Evolutionary conservation across 2,797 vertebrate genomes (phyloP), one percentile per base, ranked within the genome.

Genomic region (Galaxias olidus): DNA sequence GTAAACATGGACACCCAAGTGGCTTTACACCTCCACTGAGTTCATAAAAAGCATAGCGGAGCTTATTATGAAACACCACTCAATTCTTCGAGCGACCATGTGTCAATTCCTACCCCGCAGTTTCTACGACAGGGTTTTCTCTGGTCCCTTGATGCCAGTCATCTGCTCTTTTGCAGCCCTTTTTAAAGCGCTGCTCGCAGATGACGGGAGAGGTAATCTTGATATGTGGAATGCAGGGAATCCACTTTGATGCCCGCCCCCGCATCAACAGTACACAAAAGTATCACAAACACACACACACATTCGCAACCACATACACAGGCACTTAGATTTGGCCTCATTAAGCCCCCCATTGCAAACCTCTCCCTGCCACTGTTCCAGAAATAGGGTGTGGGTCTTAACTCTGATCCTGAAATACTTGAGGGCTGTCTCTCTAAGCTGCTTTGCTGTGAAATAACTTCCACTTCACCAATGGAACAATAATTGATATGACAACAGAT

Each of bases 401-500:
- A 84, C 84, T 86, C 69, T 54, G 81, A 82, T 87, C 78, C 83
- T 79, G 76, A 82, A 87, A 87, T 85, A 82, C 84, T 89, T 76
- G 76, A 82, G 80, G 84, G 77, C 86, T 83, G 82, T 77, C 78
- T 89, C 84, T 78, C 79, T 93, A 90, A 91, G 88, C 90, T 84
- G 82, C 89, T 91, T 91, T 90, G 75, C 84, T 81, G 83, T 84
- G 80, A 88, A 90, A 90, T 86, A 78, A 89, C 86, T 89, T 88
- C 85, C 84, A 85, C 85, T 89, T 87, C 87, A 88, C 76, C 84
- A 76, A 76, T 79, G 84, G 84, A 86, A 89, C 87, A 87, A 88
- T 92, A 92, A 92, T 90, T 90, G 87, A 91, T 88, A 86, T 90
- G 89, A 93, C 90, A 92, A 90, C 82, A 88, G 87, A 87, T 88